phyloP scores from a whole-genome alignment of 2,797 vertebrate genomes.

The Saxicola maurus region DNA sequence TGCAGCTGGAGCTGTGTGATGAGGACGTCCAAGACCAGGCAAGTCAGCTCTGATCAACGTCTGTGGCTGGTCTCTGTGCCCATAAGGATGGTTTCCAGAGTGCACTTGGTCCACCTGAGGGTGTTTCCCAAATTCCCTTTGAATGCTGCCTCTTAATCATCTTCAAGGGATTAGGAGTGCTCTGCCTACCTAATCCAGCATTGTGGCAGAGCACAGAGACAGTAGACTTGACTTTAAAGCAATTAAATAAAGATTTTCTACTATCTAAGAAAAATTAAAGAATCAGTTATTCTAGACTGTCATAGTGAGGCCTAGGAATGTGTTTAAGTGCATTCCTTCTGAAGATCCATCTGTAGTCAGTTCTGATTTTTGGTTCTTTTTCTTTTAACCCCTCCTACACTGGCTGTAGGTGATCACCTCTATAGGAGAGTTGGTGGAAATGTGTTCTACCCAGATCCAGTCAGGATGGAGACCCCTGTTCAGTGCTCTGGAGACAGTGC shows the following conservation, averaged over 20 bases:
- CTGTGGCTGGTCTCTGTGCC: not conserved
- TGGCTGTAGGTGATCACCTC: constrained; percentile 87
- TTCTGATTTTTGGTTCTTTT: fast-evolving
- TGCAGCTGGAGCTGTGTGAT: constrained; percentile 96
- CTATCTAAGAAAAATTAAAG: not conserved
- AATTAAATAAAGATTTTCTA: not conserved
- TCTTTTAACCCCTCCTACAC: not conserved
- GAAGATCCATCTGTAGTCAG: not conserved
- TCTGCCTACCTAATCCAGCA: not conserved
- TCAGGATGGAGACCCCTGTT: constrained; percentile 96
- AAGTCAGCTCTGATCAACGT: not conserved
- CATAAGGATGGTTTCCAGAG: not conserved
- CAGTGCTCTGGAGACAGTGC: constrained; percentile 92
- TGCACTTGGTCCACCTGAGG: not conserved
- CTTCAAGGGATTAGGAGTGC: not conserved
- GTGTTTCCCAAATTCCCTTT: not conserved
- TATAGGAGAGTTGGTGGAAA: constrained; percentile 94
- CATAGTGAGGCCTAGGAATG: not conserved
- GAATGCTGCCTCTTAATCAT: not conserved
- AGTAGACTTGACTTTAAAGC: not conserved
- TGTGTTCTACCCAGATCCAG: constrained; percentile 92
- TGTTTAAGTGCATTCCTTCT: not conserved
- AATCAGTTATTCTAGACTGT: not conserved
- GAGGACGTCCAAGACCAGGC: constrained; percentile 98
- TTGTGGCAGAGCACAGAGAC: not conserved